phyloP scores from a whole-genome alignment of 2,888 invertebrate species.

The Drosophila algonquin region DNA sequence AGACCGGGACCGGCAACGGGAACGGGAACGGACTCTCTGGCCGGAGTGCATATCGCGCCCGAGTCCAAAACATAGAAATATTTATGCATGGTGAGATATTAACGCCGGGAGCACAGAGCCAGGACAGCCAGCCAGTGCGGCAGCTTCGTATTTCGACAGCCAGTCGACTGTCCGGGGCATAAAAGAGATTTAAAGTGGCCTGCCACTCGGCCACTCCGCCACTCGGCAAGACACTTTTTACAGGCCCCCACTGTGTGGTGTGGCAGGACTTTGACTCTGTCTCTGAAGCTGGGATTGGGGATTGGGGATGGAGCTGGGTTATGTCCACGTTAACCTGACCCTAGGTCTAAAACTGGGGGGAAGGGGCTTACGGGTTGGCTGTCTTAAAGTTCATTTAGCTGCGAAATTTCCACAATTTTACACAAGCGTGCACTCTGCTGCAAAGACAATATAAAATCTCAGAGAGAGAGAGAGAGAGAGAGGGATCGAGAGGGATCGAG shows the following conservation, averaged over 20 bases:
- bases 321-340: neutral
- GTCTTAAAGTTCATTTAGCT: constrained; percentile 44
- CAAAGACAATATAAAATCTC: constrained; percentile 38
- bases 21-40: constrained; percentile 1
- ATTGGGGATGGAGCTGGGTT: too few relatives aligned
- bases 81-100: constrained; percentile 51
- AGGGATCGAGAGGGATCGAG: neutral
- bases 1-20: neutral
- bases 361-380: neutral
- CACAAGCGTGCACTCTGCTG: constrained; percentile 41
- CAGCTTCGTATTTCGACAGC: constrained; percentile 36
- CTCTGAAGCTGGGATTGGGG: neutral
- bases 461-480: neutral
- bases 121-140: neutral
- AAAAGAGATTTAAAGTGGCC: constrained; percentile 46
- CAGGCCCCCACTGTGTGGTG: constrained; percentile 1
- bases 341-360: neutral
- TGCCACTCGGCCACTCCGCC: constrained; percentile 12
- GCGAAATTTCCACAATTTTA: constrained; percentile 48
- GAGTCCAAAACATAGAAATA: constrained; percentile 51
- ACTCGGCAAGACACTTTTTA: constrained; percentile 32
- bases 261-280: neutral
- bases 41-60: constrained; percentile 41
- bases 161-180: constrained; percentile 23
- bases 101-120: constrained; percentile 27